A percentile compares a stretch with the other conserved stretches of the same genome.
Evolutionary conservation across 2,797 vertebrate genomes (phyloP).

Genomic region (Peromyscus eremicus): DNA sequence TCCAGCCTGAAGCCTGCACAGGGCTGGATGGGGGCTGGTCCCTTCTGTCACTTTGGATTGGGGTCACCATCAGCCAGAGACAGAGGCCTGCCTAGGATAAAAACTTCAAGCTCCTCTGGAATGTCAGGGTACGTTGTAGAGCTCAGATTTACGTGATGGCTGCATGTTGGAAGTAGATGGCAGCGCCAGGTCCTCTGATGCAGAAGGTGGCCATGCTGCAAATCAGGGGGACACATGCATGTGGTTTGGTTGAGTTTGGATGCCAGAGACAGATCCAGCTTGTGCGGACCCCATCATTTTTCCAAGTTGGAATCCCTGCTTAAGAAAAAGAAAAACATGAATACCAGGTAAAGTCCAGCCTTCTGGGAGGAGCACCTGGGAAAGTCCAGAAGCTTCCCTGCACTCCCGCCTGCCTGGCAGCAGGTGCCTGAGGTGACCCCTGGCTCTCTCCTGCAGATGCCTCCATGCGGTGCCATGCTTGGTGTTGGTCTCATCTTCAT

Average conservation of each 20-base stretch:
- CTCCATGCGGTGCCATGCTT: no score
- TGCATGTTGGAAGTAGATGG: not conserved
- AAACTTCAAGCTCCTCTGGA: not conserved
- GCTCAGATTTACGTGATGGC: not conserved
- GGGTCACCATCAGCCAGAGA: not conserved
- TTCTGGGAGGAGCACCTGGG: no score
- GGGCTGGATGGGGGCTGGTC: not conserved
- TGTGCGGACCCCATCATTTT: not conserved
- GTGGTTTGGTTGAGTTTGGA: not conserved
- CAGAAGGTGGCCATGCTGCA: not conserved
- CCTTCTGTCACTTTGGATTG: not conserved
- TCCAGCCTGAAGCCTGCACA: not conserved
- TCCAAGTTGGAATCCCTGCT: not conserved
- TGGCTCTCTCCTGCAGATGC: not conserved
- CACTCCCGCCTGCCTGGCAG: not conserved
- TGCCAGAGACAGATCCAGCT: not conserved
- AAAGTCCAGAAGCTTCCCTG: not conserved
- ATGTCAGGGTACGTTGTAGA: not conserved
- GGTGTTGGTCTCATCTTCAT: not conserved
- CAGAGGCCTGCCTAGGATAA: not conserved
- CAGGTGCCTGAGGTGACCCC: not conserved
- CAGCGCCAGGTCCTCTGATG: not conserved
- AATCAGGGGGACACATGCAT: not conserved
- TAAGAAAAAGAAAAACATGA: constrained; percentile 18
- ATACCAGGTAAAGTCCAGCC: not conserved